phyloP scores from a whole-genome alignment of 92 coral and sea anemone species.

The Anthopleura xanthogrammica region DNA sequence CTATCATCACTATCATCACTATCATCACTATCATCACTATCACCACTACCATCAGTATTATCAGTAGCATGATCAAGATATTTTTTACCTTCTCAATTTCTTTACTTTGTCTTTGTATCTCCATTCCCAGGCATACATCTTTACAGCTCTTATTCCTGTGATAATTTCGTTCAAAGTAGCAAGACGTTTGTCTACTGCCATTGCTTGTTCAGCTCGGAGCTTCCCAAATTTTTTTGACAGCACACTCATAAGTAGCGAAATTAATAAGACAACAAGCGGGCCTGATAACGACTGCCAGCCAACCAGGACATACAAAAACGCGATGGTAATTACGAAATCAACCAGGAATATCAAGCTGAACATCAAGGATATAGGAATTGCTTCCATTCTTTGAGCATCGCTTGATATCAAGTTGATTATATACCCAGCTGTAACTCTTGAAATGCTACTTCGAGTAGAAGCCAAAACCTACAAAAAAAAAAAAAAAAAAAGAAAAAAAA shows the following conservation, averaged over 20 bases:
- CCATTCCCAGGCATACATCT: conserved; percentile 51
- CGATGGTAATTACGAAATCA: no score
- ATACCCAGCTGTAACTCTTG: conserved; percentile 14
- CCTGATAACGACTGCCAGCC: no score
- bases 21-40: no score
- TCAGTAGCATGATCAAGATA: no score
- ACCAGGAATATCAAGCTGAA: no score
- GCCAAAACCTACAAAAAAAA: not conserved
- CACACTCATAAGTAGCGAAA: no score
- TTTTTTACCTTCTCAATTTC: conserved; percentile 30
- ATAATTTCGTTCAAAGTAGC: conserved; percentile 41
- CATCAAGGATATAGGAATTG: no score
- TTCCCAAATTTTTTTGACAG: not conserved
- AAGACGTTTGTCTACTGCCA: conserved; percentile 14
- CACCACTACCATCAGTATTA: no score
- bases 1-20: no score
- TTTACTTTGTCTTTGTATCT: conserved; percentile 20
- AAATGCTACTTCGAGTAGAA: conserved; percentile 8
- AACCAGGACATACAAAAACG: no score
- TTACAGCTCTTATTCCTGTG: conserved; percentile 41
- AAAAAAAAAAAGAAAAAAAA: no score
- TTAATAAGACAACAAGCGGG: no score
- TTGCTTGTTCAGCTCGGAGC: not conserved
- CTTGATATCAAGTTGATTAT: conserved; percentile 25
- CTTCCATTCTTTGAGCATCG: conserved; percentile 19